These are phyloP conservation scores for Brachypteracias leptosomus DNA, from an alignment of 2,113 vertebrate species.

Conservation along the genomic window DNA sequence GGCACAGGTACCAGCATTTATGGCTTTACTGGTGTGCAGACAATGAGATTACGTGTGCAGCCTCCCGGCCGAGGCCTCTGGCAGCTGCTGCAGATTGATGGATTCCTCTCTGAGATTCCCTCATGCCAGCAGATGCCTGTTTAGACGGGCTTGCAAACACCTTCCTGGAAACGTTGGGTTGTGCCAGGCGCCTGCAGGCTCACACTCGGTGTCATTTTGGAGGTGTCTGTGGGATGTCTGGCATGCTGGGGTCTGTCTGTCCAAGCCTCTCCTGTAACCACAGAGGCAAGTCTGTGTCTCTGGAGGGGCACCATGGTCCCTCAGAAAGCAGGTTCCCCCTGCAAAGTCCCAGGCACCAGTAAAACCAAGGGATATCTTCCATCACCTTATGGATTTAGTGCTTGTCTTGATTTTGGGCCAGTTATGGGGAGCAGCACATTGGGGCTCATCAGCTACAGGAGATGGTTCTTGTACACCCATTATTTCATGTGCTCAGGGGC, in stretches of 20 bases:
- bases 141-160: not conserved
- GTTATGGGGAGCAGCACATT: not conserved
- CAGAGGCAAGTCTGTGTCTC: not conserved
- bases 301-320: accelerated
- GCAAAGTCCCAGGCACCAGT: accelerated
- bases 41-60: not conserved
- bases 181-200: not conserved
- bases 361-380: not conserved
- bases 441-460: not conserved
- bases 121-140: accelerated
- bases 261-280: not conserved
- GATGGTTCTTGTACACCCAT: not conserved
- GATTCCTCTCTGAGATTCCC: not conserved
- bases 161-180: not conserved
- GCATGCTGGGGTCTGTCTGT: not conserved
- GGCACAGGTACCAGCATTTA: not conserved
- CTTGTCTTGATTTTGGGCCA: not conserved
- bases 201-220: not conserved
- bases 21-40: not conserved
- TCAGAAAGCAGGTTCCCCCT: not conserved
- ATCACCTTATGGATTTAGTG: accelerated
- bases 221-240: not conserved
- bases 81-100: not conserved
- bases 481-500: accelerated
- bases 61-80: not conserved